Percentiles rank a stretch among this genome's conserved stretches.
phyloP scores from a whole-genome alignment of 2,888 invertebrate species.

The Aspidapion aeneum region DNA sequence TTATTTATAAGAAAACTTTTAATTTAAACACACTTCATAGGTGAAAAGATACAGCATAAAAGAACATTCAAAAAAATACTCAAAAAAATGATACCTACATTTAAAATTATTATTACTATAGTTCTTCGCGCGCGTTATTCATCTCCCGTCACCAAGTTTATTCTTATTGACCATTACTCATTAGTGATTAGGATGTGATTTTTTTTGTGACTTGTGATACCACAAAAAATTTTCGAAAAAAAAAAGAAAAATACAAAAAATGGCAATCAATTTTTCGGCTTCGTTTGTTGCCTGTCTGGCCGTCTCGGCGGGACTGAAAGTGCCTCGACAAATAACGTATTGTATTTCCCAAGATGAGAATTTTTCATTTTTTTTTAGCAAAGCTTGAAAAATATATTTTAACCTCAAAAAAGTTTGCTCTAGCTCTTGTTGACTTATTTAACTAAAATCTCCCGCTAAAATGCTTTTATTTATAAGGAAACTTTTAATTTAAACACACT shows the following conservation, averaged over 20 bases:
- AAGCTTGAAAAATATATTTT: too few species aligned
- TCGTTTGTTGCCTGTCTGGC: slow-evolving; percentile 67
- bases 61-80: background rate
- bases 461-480: too few species aligned
- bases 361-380: too few species aligned
- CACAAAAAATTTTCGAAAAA: too few species aligned
- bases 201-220: background rate
- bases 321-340: slow-evolving; percentile 67
- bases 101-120: background rate
- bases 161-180: background rate
- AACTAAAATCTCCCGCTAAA: too few species aligned
- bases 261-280: slow-evolving; percentile 68
- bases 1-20: too few species aligned
- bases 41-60: too few species aligned
- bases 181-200: background rate
- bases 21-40: too few species aligned
- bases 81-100: background rate
- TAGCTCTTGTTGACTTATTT: too few species aligned
- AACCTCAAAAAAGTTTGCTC: too few species aligned
- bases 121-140: background rate
- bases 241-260: slow-evolving; percentile 34
- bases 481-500: too few species aligned
- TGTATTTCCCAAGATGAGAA: slow-evolving; percentile 61
- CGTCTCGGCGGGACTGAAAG: slow-evolving; percentile 57
- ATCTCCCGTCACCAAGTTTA: background rate